These are phyloP conservation scores for Penaeus chinensis DNA, from an alignment of 1,140 invertebrate species.

Conservation along the genomic window DNA sequence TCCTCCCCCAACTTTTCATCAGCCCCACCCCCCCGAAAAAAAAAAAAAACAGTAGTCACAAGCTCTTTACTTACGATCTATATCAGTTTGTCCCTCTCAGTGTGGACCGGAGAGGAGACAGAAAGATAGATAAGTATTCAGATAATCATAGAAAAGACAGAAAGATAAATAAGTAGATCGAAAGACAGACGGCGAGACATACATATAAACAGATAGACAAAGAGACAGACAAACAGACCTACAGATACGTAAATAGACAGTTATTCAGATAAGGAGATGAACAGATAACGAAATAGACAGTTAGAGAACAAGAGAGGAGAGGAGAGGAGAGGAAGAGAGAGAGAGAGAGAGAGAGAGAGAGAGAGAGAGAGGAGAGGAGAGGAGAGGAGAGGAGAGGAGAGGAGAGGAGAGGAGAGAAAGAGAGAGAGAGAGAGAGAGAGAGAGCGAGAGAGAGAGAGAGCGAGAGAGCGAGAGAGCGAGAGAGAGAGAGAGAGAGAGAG, in stretches of 20 bases:
- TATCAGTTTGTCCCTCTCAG: too few relatives aligned
- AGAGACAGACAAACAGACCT: too few relatives aligned
- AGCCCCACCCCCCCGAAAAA: too few relatives aligned
- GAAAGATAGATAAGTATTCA: neutral
- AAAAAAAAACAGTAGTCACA: too few relatives aligned
- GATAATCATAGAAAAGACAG: neutral
- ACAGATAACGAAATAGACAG: neutral
- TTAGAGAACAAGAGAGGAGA: neutral
- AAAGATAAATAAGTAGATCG: too few relatives aligned
- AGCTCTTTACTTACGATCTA: too few relatives aligned
- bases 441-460: neutral
- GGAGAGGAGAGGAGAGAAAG: constrained; percentile 1
- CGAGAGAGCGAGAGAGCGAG: neutral
- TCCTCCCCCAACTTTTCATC: too few relatives aligned
- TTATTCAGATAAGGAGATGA: neutral
- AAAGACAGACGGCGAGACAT: too few relatives aligned
- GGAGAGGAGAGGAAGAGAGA: neutral
- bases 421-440: constrained; percentile 4
- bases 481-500: neutral
- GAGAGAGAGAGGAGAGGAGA: too few relatives aligned
- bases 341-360: neutral
- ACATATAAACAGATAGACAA: too few relatives aligned
- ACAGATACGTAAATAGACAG: neutral
- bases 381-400: neutral
- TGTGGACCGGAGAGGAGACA: neutral